phyloP scores from a whole-genome alignment of 2,113 vertebrate genomes.

The Sterna hirundo region DNA sequence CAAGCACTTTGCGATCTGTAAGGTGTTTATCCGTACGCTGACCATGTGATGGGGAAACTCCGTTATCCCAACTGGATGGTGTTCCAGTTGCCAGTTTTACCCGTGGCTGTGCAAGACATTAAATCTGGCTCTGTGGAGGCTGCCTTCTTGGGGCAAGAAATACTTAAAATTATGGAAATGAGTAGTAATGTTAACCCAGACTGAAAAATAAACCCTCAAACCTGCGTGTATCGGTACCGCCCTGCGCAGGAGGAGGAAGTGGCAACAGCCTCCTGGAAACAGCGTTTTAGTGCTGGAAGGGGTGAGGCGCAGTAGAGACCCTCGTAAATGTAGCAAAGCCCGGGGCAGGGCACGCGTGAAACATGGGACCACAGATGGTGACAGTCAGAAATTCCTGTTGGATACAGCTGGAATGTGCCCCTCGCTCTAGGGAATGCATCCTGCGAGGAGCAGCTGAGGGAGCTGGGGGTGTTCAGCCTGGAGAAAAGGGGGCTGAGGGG shows the following conservation, averaged over 20 bases:
- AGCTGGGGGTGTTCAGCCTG: not conserved
- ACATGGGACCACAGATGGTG: no score
- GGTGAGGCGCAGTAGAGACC: not conserved
- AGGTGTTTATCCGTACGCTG: not conserved
- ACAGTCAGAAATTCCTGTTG: no score
- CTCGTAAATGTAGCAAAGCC: not conserved
- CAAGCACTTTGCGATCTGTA: not conserved
- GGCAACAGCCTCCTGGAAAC: not conserved
- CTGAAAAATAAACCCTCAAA: not conserved
- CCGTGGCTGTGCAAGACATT: not conserved
- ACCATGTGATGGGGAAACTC: not conserved
- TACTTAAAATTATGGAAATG: not conserved
- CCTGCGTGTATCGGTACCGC: rapidly evolving
- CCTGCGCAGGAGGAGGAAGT: not conserved
- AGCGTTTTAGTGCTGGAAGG: rapidly evolving
- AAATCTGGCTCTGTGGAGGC: no score
- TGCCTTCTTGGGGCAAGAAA: not conserved
- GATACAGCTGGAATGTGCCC: rapidly evolving
- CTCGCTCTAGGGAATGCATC: not conserved
- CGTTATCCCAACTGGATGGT: rapidly evolving
- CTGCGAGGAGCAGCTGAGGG: not conserved
- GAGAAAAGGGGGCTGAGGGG: not conserved
- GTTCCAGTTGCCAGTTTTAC: not conserved
- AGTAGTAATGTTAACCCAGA: not conserved
- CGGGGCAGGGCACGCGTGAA: no score